These are phyloP conservation scores for Sinella curviseta DNA, from an alignment of 1,140 invertebrate genomes.

Conservation along the genomic window DNA sequence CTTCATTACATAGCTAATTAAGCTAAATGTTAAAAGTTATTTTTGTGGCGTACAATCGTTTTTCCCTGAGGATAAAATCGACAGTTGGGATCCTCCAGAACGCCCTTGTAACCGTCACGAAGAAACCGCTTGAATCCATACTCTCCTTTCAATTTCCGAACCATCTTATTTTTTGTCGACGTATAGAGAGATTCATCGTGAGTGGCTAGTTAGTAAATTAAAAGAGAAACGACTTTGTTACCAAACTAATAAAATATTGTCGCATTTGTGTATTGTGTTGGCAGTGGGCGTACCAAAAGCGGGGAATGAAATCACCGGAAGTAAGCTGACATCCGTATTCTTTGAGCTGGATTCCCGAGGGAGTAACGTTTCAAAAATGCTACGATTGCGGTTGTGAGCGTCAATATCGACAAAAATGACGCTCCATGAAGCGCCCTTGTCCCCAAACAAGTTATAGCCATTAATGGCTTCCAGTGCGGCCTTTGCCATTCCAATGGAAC, in stretches of 20 bases:
- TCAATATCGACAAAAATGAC: conserved; percentile 99
- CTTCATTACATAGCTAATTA: neutral
- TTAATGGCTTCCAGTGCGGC: conserved; percentile 97
- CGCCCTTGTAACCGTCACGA: conserved; percentile 92
- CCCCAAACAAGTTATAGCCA: conserved; percentile 97
- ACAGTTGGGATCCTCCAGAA: conserved; percentile 76
- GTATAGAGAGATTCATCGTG: conserved; percentile 87
- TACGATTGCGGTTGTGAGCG: conserved; percentile 97
- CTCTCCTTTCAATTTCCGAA: conserved; percentile 79
- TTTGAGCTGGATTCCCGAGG: conserved; percentile 98
- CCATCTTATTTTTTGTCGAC: conserved; percentile 84
- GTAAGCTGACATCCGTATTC: conserved; percentile 84
- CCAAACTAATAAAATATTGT: neutral
- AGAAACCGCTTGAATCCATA: conserved; percentile 93
- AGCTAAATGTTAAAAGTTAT: neutral
- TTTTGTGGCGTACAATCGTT: conserved; percentile 62
- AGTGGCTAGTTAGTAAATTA: conserved; percentile 61
- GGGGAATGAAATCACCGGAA: conserved; percentile 94
- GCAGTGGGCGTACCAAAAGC: conserved; percentile 88
- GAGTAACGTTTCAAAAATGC: conserved; percentile 97
- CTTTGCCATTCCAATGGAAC: conserved; percentile 89
- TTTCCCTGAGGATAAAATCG: conserved; percentile 71
- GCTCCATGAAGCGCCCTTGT: conserved; percentile 95
- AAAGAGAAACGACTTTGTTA: neutral
- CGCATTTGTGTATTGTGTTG: neutral